Evolutionary conservation across 2,113 vertebrate species (phyloP), one percentile per base, ranked within the genome.

Genomic region (Chiloscyllium plagiosum): DNA sequence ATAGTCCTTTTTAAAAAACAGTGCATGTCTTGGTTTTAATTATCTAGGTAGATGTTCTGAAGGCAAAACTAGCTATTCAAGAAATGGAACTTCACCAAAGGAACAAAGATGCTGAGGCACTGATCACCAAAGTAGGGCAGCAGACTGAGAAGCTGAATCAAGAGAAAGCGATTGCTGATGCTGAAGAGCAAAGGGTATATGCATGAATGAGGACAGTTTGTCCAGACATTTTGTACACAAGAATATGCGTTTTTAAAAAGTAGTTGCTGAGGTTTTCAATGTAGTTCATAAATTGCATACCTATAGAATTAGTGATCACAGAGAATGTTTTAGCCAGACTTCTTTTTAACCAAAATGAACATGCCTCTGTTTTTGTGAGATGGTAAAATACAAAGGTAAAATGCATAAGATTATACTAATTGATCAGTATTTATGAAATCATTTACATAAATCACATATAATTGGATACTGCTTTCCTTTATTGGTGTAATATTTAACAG

Each of bases 41-140:
- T 97, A 97, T 97, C 97, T 97, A 98, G 98, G 98, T 99, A 96
- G 98, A 99, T 98, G 98, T 99, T 97, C 97, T 98, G 96, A 99
- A 98, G 96, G 98, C 98, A 96, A 98, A 98, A 97, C 97, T 98
- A 97, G 98, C 98, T 78, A 96, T 98, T 96, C 98, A 98, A 97
- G 98, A 98, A 97, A 98, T 97, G 96, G 98, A 98, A 97, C 97
- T 99, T 97, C 98, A 97, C 97, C 98, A 98, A 96, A 98, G 98
- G 97, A 99, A 98, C 97, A 97, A 97, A 94, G 98, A 98, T 96
- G 97, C 97, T 0, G 97, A 98, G 97, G 97, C 97, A 69, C 97
- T 98, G 93, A 97, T 96, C 86, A 96, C 97, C 95, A 97, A 98
- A 97, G 98, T 96, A 96, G 98, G 97, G 96, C 97, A 98, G 96